These are phyloP conservation scores for Leptarthrus brevirostris DNA, from an alignment of 2,888 invertebrate genomes.

Conservation along the genomic window DNA sequence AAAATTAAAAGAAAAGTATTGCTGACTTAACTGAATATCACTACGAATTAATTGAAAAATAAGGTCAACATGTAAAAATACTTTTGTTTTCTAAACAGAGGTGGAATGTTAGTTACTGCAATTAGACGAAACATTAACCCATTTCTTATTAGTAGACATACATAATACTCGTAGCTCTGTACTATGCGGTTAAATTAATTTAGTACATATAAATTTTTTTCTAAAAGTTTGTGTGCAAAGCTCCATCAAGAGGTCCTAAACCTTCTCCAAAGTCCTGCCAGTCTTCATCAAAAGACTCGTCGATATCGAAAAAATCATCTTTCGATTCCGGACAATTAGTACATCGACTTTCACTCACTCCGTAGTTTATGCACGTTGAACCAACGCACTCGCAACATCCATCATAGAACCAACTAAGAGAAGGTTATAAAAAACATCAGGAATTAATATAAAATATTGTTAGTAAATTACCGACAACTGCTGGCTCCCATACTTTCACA, in stretches of 20 bases:
- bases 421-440: neutral
- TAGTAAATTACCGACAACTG: slow-evolving; percentile 60
- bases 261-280: slow-evolving; percentile 73
- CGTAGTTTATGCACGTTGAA: slow-evolving; percentile 87
- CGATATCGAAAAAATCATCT: slow-evolving; percentile 69
- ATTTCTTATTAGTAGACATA: too few species aligned
- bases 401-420: slow-evolving; percentile 84
- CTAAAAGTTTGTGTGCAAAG: slow-evolving; percentile 25
- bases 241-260: slow-evolving; percentile 66
- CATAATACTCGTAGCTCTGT: too few species aligned
- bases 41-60: too few species aligned
- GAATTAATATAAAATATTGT: neutral
- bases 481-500: slow-evolving; percentile 71
- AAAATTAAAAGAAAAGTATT: too few species aligned
- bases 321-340: slow-evolving; percentile 74
- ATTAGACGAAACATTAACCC: too few species aligned
- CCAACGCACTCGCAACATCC: slow-evolving; percentile 96
- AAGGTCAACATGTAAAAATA: too few species aligned
- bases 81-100: too few species aligned
- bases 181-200: too few species aligned
- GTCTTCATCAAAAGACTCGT: slow-evolving; percentile 62
- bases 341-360: slow-evolving; percentile 86
- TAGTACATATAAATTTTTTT: neutral
- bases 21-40: too few species aligned
- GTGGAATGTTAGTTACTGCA: too few species aligned